A percentile compares a stretch with the other conserved stretches of the same genome.
These are phyloP conservation scores for Aulostomus chinensis DNA, from an alignment of 2,797 vertebrate genomes.

Conservation along the genomic window DNA sequence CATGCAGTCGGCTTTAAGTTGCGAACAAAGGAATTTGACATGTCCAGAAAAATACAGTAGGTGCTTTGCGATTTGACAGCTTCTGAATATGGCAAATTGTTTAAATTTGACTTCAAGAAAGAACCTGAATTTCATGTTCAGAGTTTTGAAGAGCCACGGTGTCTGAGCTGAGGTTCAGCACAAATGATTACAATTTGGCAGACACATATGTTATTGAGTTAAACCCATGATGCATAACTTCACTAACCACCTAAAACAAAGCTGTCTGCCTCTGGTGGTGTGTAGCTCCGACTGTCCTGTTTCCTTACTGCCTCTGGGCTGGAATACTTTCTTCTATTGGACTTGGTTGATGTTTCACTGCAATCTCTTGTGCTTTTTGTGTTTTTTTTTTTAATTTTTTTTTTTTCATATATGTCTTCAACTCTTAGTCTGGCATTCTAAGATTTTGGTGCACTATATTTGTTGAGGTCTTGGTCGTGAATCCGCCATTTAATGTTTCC, in stretches of 20 bases:
- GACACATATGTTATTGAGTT: not conserved
- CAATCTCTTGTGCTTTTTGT: not conserved
- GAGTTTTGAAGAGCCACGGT: not conserved
- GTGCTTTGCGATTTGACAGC: too few relatives aligned
- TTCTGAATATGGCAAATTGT: too few relatives aligned
- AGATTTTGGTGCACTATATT: not conserved
- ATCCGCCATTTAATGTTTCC: too few relatives aligned
- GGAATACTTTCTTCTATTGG: not conserved
- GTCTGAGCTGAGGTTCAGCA: not conserved
- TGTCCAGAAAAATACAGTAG: too few relatives aligned
- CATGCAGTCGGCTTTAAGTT: too few relatives aligned
- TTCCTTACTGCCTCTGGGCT: too few relatives aligned
- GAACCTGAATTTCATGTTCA: too few relatives aligned
- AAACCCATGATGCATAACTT: conserved; percentile 2
- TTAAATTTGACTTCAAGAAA: too few relatives aligned
- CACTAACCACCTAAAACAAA: conserved; percentile 34
- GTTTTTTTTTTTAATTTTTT: not conserved
- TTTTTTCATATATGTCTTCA: not conserved
- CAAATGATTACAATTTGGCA: not conserved
- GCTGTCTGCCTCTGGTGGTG: not conserved
- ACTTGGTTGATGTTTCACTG: not conserved
- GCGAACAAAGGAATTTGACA: too few relatives aligned
- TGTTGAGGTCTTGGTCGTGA: too few relatives aligned
- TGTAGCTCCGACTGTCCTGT: too few relatives aligned
- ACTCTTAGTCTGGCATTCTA: not conserved